Percentiles rank a stretch among this genome's conserved stretches.
Evolutionary conservation across 2,113 vertebrate species (phyloP).

Genomic region (Paradisaea rubra): DNA sequence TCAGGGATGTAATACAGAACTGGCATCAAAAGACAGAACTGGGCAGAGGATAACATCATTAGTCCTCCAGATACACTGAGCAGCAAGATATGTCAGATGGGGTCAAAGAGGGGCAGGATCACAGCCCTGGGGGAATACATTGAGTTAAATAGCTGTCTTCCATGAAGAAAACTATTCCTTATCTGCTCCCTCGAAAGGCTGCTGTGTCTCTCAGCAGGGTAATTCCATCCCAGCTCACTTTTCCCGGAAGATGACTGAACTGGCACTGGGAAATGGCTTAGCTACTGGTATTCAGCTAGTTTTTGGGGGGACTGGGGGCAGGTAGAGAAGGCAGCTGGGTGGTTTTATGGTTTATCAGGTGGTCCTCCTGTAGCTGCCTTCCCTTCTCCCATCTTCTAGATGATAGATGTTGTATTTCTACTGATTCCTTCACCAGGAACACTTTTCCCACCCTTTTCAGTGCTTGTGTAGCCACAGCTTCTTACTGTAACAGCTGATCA

Average conservation of each 20-base stretch:
- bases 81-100: neutral
- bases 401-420: neutral
- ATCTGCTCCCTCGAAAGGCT: neutral
- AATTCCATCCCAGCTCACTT: neutral
- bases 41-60: neutral
- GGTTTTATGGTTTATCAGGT: neutral
- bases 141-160: neutral
- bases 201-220: neutral
- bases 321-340: neutral
- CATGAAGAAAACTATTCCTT: neutral
- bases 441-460: neutral
- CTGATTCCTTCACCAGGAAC: neutral
- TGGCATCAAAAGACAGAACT: neutral
- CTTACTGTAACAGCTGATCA: neutral
- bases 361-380: neutral
- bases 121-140: neutral
- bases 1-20: neutral
- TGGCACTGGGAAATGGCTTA: neutral
- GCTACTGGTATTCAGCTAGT: neutral
- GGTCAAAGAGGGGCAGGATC: neutral
- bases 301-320: neutral
- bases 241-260: neutral
- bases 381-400: neutral
- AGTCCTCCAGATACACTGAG: neutral
- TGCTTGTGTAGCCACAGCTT: neutral